Base-by-base conservation (phyloP, 2,888 invertebrate species). In the Brachylomia viminalis region DNA sequence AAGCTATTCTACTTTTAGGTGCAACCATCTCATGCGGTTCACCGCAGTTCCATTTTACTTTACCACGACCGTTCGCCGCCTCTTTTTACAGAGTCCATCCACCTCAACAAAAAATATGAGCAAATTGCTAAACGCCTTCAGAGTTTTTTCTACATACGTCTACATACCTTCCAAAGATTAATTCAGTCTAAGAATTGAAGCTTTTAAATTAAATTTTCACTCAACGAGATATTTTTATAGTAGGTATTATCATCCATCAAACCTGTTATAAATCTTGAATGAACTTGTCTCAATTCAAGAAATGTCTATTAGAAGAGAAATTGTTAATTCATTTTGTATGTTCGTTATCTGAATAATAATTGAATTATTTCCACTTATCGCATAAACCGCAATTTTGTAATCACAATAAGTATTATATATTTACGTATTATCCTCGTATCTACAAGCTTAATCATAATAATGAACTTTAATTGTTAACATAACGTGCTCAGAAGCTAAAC, bases 11-110 rank as follows among this genome's bases (percentile, higher is more conserved):
- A 81, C 52, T 68, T 67, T 73, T 23, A 23, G 62, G 72, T 74
- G 73, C 72, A 87, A 86, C 86, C 80, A 86, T 77, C 79, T 75
- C 69, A 56, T 73, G 80, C 75, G 83, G 81, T 80, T 83, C 20
- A 56, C 77, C 85, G 54, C 88, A 79, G 75, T 54, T 62, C 76
- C 38, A 77, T 82, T 86, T 71, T 61, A 45, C 62, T 68, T 69
- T 56, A 71, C 71, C 68, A 72, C 72, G 67, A 72, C 59, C 65
- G n/a, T 54, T 66, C 67, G 42, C 47, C 62, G 45, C 33, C 59
- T 69, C 62, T 84, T 84, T 87, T 86, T 87, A 42, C 74, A 0
- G 65, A 79, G 83, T 84, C 68, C 86, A 85, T 75, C 64, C 56
- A 79, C 79, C 74, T 83, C 76, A n/a, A 73, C 73, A 86, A 84